Evolutionary conservation across 2,797 vertebrate species (phyloP), one percentile per base, ranked within the genome.

Genomic region (Arrhamphus sclerolepis): DNA sequence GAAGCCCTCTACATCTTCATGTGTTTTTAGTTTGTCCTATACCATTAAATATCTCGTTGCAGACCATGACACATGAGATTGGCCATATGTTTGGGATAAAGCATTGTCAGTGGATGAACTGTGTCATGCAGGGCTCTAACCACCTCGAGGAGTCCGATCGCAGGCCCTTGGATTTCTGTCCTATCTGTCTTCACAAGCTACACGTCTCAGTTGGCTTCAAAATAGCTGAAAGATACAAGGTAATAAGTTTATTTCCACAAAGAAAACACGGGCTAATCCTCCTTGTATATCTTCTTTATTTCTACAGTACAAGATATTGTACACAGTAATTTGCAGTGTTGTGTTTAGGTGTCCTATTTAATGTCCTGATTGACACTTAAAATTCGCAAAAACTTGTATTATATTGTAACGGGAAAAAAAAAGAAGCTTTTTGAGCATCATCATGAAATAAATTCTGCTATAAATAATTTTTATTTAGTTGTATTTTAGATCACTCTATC

Each of bases 51-150:
- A 8, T 38, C 34, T 13, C 13, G 56, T 56, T 75, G 5, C 81
- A 94, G 93, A 92, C 92, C 11, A 74, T 93, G 70, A 83, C 87
- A 9, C 92, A 89, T 46, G 93, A 94, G 82, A 90, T 91, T 0
- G 90, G 92, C n/a, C 92, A 91, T 46, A 91, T 93, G 44, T 94
- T 92, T 62, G 93, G 92, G 39, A 57, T 93, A 4, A 57, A 73
- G 31, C 92, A 91, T 58, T 92, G 92, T 76, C 94, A 90, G 83
- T 93, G 92, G 92, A 70, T 93, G 10, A 85, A 68, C 11, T 94
- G 92, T 60, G 80, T 92, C 44, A 92, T 94, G 92, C 92, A 92
- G 64, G 92, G 93, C 57, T 94, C 90, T 52, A 92, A 94, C 71
- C 93, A 94, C 83, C 74, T 93, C 62, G 87, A 92, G 31, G 93